Evolutionary conservation across 2,888 invertebrate species (phyloP), one percentile per base, ranked within the genome.

Genomic region (Altica lythri): DNA sequence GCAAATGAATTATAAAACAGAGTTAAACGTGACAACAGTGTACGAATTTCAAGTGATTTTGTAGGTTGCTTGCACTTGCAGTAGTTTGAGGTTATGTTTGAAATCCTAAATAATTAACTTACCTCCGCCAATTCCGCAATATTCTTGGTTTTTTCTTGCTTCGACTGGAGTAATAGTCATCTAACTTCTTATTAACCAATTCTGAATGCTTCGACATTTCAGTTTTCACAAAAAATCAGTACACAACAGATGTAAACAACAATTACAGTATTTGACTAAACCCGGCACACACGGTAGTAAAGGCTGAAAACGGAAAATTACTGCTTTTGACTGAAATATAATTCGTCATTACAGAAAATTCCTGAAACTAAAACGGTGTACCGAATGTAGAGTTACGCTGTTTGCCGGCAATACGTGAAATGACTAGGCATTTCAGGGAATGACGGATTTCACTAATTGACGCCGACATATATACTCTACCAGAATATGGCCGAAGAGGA

Each of bases 391-490:
- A 38, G 38, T 38, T 17, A 38, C 19, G 38, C 38, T 38, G 38
- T 17, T 38, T 17, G 38, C 38, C 38, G 38, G 38, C 9, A 38
- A 17, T 38, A 38, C 19, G 19, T 17, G 38, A 38, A 38, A 38
- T 38, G 38, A 38, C 38, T 38, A 38, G 38, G 38, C 19, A 38
- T 38, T 38, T 38, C 19, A 38, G 38, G n/a, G 38, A 38, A 17
- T 38, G 38, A 16, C 38, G 18, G 38, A 38, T 38, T 38, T 38
- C 14, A 38, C 17, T 38, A 38, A 38, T 18, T 38, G 38, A 38
- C 38, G 38, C 38, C 10, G 17, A 38, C 19, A 38, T 38, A 38
- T 34, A 34, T 8, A 34, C n/a, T n/a, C n/a, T n/a, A n/a, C n/a
- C n/a, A n/a, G n/a, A n/a, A n/a, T n/a, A n/a, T n/a, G n/a, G n/a